Conservation (phyloP, 2,888 invertebrate genomes). For the Nesidiocoris tenuis region DNA sequence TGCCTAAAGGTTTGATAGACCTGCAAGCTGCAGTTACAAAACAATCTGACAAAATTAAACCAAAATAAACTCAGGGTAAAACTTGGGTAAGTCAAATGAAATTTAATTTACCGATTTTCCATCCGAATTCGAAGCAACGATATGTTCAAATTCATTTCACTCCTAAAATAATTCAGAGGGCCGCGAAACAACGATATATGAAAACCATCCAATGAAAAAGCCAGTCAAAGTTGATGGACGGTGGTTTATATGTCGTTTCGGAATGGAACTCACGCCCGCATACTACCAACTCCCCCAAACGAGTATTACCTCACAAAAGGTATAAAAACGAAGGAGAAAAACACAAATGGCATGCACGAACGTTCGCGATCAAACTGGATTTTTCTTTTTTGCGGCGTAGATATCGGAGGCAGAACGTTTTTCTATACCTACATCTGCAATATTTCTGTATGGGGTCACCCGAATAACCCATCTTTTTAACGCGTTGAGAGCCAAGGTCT, state of each 20-base stretch:
- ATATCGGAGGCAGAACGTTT: not conserved
- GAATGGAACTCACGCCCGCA: slow-evolving; percentile 16
- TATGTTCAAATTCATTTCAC: too few species aligned
- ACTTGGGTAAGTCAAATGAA: too few species aligned
- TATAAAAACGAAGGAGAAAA: not conserved
- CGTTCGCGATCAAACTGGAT: not conserved
- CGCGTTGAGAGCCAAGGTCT: too few species aligned
- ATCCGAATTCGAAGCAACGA: too few species aligned
- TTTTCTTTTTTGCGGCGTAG: not conserved
- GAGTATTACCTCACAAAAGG: not conserved
- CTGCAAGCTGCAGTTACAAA: too few species aligned
- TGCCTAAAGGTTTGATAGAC: too few species aligned
- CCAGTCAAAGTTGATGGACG: slow-evolving; percentile 31
- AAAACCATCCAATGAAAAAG: not conserved
- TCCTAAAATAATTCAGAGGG: too few species aligned
- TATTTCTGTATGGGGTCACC: not conserved
- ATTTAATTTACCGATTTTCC: too few species aligned
- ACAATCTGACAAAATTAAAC: too few species aligned
- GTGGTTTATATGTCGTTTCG: slow-evolving; percentile 40
- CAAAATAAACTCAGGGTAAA: too few species aligned
- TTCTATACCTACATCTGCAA: not conserved
- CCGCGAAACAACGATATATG: not conserved
- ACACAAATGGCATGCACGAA: not conserved
- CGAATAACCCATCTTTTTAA: too few species aligned
- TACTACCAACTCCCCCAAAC: not conserved